A percentile compares a stretch with the other conserved stretches of the same genome.
These are phyloP conservation scores for Tipula vernalis DNA, from an alignment of 2,888 invertebrate genomes.

Conservation along the genomic window DNA sequence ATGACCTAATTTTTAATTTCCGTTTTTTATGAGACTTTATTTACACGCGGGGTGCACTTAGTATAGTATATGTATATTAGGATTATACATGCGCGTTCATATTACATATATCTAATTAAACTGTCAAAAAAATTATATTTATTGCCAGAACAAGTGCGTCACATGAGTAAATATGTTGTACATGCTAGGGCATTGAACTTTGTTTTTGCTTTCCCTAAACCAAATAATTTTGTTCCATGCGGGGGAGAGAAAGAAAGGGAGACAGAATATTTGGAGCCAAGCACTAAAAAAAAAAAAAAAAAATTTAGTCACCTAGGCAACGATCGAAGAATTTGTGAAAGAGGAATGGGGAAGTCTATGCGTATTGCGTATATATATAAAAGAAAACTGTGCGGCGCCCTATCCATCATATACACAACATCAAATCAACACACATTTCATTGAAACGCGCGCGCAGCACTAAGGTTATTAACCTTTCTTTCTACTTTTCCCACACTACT, in stretches of 20 bases:
- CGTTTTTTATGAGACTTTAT: not conserved
- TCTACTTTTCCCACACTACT: not conserved
- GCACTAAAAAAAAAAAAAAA: not conserved
- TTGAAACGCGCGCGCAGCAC: not conserved
- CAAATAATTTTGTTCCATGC: not conserved
- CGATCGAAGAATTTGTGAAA: not conserved
- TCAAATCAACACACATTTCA: not conserved
- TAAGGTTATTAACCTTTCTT: not conserved
- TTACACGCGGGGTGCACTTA: not conserved
- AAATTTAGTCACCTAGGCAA: not conserved
- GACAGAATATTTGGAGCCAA: not conserved
- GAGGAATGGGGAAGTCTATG: not conserved
- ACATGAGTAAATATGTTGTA: not conserved
- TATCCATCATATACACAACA: not conserved
- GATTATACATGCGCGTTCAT: not conserved
- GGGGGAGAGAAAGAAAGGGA: not conserved
- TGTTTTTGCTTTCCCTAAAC: not conserved
- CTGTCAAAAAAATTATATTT: not conserved
- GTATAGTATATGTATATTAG: not conserved
- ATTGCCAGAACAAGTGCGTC: not conserved
- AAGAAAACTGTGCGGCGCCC: not conserved
- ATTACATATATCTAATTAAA: not conserved
- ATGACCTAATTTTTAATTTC: not conserved
- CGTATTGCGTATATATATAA: not conserved
- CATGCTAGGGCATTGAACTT: not conserved